Evolutionary conservation across 2,797 vertebrate genomes (phyloP).

Genomic region (Vespertilio murinus): DNA sequence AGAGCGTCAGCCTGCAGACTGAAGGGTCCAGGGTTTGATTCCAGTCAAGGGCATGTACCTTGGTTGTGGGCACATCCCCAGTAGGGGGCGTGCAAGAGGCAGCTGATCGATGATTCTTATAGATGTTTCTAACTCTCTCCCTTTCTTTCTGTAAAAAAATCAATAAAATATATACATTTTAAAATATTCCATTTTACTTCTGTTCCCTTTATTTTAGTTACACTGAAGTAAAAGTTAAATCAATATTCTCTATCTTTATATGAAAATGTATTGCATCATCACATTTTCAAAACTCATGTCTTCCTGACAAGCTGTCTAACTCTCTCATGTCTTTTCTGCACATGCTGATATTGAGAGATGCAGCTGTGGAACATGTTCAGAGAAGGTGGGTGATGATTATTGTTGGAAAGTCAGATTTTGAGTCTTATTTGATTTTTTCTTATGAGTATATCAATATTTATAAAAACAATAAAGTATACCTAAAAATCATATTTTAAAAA

Average conservation of each 20-base stretch:
- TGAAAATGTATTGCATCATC: neutral
- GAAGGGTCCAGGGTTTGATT: too few species aligned
- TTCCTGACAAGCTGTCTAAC: neutral
- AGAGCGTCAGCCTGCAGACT: too few species aligned
- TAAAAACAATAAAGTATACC: neutral
- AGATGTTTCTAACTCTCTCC: too few species aligned
- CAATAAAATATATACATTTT: too few species aligned
- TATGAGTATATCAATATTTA: neutral
- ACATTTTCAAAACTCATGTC: neutral
- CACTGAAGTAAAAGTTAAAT: constrained; percentile 2
- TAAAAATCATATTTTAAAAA: neutral
- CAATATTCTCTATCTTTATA: neutral
- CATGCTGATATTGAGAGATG: neutral
- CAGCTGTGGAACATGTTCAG: neutral
- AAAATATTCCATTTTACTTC: neutral
- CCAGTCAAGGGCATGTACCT: too few species aligned
- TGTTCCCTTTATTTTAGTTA: neutral
- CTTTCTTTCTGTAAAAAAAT: too few species aligned
- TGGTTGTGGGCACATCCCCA: too few species aligned
- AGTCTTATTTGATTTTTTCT: neutral
- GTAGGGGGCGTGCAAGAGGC: too few species aligned
- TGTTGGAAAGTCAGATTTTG: neutral
- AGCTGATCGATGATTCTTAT: too few species aligned
- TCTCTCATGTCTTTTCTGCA: neutral
- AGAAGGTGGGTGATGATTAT: neutral